Conservation (phyloP, 2,113 vertebrate genomes). For the Ondatra zibethicus region DNA sequence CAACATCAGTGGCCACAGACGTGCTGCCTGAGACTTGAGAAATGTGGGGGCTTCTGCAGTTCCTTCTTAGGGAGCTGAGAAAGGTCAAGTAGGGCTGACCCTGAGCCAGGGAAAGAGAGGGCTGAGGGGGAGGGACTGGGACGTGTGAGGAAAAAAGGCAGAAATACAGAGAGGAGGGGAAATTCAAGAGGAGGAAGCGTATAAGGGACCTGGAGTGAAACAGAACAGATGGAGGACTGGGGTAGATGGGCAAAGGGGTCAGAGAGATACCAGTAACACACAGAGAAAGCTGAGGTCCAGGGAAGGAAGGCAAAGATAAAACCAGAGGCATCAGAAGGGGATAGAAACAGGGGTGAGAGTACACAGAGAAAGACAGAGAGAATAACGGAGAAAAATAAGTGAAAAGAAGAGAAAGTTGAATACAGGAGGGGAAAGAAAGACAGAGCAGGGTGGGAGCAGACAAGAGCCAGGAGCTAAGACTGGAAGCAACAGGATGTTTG, state of each 20-base stretch:
- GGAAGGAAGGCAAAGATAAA: constrained; percentile 11
- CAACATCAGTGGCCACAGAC: background rate
- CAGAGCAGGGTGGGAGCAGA: background rate
- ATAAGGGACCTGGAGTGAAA: background rate
- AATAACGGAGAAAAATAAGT: background rate
- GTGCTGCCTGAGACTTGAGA: background rate
- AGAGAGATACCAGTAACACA: background rate
- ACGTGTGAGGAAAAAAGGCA: background rate
- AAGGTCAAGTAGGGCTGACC: background rate
- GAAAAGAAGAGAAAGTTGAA: background rate
- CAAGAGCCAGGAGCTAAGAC: background rate
- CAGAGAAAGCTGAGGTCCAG: background rate
- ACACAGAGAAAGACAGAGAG: background rate
- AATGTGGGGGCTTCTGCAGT: background rate
- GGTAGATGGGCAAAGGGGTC: background rate
- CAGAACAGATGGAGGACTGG: constrained; percentile 8
- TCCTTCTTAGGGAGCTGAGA: background rate
- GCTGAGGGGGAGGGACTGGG: background rate
- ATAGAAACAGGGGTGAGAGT: background rate
- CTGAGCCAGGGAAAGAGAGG: background rate
- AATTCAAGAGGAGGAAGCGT: background rate
- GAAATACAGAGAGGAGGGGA: background rate
- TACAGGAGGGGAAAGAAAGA: background rate
- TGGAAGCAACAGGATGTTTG: background rate
- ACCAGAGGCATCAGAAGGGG: background rate